These are phyloP conservation scores for Cartodere bifasciata DNA, from an alignment of 2,888 invertebrate genomes.

Conservation along the genomic window DNA sequence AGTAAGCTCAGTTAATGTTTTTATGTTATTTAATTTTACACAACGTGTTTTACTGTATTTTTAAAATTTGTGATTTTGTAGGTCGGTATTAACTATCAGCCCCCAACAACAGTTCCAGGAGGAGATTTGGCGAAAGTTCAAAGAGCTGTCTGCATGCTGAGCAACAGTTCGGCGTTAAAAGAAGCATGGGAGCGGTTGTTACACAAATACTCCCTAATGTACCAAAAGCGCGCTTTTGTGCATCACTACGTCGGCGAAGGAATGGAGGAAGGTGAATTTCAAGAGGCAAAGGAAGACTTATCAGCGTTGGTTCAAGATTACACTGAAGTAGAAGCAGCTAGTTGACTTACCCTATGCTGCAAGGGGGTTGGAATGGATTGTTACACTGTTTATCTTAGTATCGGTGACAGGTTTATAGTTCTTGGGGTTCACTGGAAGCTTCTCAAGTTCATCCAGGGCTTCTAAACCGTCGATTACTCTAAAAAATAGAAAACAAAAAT, in stretches of 20 bases:
- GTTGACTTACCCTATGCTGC: conserved; percentile 47
- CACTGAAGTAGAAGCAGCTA: conserved; percentile 45
- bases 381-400: conserved; percentile 74
- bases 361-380: conserved; percentile 96
- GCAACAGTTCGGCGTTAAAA: conserved; percentile 70
- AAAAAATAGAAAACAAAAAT: conserved; percentile 31
- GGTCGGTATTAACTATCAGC: conserved; percentile 63
- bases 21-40: conserved; percentile 12
- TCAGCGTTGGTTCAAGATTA: conserved; percentile 53
- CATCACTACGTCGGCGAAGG: conserved; percentile 76
- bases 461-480: conserved; percentile 97
- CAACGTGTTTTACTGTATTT: too few species aligned
- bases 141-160: conserved; percentile 73
- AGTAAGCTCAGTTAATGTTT: conserved; percentile 31
- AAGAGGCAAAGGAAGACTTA: conserved; percentile 48
- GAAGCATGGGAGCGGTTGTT: conserved; percentile 69
- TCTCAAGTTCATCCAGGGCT: conserved; percentile 90
- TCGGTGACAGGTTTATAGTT: conserved; percentile 80
- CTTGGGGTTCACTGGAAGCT: conserved; percentile 87
- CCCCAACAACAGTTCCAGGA: conserved; percentile 61
- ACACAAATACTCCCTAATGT: conserved; percentile 72
- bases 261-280: conserved; percentile 54
- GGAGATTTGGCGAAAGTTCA: conserved; percentile 63
- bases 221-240: conserved; percentile 71
- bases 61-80: conserved; percentile 25